Evolutionary conservation across 2,113 vertebrate species (phyloP), one percentile per base, ranked within the genome.

Genomic region (Siniperca knerii): DNA sequence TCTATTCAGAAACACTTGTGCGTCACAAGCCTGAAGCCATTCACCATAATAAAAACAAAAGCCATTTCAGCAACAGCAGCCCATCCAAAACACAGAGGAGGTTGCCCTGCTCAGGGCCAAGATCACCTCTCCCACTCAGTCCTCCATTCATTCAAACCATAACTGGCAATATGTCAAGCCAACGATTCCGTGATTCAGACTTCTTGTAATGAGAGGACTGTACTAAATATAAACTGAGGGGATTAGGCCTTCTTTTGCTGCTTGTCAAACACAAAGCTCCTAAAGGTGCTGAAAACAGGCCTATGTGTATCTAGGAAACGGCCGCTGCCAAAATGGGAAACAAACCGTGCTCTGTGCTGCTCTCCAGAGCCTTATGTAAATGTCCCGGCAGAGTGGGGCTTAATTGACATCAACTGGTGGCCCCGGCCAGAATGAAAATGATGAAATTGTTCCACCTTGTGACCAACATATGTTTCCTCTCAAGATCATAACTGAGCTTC

Each of bases 261-360:
- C 91, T 89, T 89, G 83, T 90, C 84, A 89, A 93, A 89, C 89
- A 91, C 82, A 91, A 91, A 88, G 87, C 87, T 93, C 84, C 87
- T 83, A 83, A 91, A 94, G 93, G 92, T 93, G 90, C 89, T 89
- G 88, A 91, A 93, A 94, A 90, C 79, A 84, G 86, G 86, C 88
- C 86, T 83, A 90, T 85, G 89, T 89, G 92, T 93, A 82, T 92
- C 93, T 92, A 93, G 92, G 94, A 92, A 93, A 93, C 90, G 55
- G 67, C 68, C 29, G 57, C 65, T 89, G 93, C 92, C 92, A 92
- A 92, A 91, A 81, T 62, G 73, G 85, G 90, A 93, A 92, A 93
- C 92, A 95, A 90, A 74, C 90, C 55, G 13, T 1, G 46, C 89
- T 90, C 88, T 94, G 93, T 93, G 81, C 89, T 91, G 81, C 89